Evolutionary conservation across 2,888 invertebrate species (phyloP).

Genomic region (Kryphioiulus occultus): DNA sequence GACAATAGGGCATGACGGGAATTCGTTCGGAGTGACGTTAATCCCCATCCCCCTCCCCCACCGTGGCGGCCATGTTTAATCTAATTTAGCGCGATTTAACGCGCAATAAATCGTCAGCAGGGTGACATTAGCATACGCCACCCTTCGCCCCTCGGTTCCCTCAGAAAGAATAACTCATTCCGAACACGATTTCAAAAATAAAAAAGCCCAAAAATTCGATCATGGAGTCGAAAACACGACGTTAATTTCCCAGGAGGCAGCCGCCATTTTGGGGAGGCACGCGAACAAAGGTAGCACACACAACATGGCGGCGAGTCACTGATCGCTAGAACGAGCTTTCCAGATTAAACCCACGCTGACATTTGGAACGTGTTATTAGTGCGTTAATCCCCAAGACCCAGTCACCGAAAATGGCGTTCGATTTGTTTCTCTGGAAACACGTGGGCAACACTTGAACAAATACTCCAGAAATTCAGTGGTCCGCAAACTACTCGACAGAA

Average conservation of each 20-base stretch:
- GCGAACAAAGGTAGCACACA: neutral
- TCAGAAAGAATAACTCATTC: neutral
- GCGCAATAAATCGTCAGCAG: neutral
- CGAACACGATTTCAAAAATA: neutral
- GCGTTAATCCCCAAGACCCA: neutral
- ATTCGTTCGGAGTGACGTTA: neutral
- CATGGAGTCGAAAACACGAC: neutral
- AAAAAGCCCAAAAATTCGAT: neutral
- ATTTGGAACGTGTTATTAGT: neutral
- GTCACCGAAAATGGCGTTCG: neutral
- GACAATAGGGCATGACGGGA: neutral
- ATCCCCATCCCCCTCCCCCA: neutral
- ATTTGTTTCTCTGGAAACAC: neutral
- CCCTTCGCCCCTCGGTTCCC: neutral
- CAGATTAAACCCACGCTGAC: neutral
- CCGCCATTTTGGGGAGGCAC: neutral
- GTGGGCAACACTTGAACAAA: too few species aligned
- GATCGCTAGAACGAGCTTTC: neutral
- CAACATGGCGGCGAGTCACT: neutral
- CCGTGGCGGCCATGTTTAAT: neutral
- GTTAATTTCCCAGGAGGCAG: constrained; percentile 11
- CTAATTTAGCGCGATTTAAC: neutral
- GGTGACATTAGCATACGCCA: neutral
- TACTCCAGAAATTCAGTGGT: too few species aligned
- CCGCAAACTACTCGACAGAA: too few species aligned